Conservation (phyloP, 2,113 vertebrate species). For the Eulemur rufifrons region DNA sequence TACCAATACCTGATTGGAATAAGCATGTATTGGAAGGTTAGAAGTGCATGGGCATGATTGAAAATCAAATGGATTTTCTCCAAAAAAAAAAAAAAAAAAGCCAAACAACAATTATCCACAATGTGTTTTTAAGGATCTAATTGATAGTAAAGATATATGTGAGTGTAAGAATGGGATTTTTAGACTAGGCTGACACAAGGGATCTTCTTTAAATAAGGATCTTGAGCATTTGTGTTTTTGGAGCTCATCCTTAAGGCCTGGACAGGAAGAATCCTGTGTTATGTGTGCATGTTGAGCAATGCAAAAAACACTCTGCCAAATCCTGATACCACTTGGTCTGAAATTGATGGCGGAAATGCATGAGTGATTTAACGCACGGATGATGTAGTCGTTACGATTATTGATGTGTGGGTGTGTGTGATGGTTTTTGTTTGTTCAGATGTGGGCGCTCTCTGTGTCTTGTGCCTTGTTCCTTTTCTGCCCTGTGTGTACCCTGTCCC, state of each 20-base stretch:
- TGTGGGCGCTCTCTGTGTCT: slow-evolving; percentile 79
- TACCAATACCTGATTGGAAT: slow-evolving; percentile 80
- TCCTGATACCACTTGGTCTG: slow-evolving; percentile 67
- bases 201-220: slow-evolving; percentile 62
- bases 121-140: slow-evolving; percentile 52
- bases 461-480: slow-evolving; percentile 82
- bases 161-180: slow-evolving; percentile 31
- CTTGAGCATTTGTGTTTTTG: slow-evolving; percentile 80
- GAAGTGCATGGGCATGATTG: slow-evolving; percentile 88
- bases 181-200: slow-evolving; percentile 70
- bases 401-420: slow-evolving; percentile 62
- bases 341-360: slow-evolving; percentile 81
- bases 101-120: slow-evolving; percentile 16
- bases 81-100: slow-evolving; percentile 84
- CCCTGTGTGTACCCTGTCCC: slow-evolving; percentile 72
- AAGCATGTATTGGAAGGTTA: slow-evolving; percentile 86
- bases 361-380: slow-evolving; percentile 83
- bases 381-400: slow-evolving; percentile 35
- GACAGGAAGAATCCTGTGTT: slow-evolving; percentile 77
- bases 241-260: slow-evolving; percentile 85
- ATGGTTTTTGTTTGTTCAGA: slow-evolving; percentile 57
- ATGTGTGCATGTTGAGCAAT: slow-evolving; percentile 82
- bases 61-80: slow-evolving; percentile 86
- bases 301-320: slow-evolving; percentile 75
- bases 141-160: slow-evolving; percentile 63